Conservation (phyloP, 1,140 invertebrate species). For the Ceratoteleas bidentatus region DNA sequence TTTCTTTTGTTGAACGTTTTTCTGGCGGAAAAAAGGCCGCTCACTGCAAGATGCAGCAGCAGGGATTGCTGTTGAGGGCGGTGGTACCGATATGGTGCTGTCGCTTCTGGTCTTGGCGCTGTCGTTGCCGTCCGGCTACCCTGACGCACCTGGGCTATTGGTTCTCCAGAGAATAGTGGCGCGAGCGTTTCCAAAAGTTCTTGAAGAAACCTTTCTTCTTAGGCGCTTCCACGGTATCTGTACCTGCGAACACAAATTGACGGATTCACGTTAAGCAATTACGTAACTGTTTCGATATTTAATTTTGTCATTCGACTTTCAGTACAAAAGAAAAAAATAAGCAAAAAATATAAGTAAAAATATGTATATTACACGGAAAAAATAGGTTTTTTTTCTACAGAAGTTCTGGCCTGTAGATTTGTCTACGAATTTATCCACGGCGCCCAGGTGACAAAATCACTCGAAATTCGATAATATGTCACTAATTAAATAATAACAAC, state of each 20-base stretch:
- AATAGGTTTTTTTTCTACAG: no score
- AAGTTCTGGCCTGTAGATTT: no score
- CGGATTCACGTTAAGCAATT: no score
- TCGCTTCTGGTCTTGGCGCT: slow-evolving; percentile 71
- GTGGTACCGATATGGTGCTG: slow-evolving; percentile 66
- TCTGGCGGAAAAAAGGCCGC: slow-evolving; percentile 33
- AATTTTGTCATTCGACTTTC: no score
- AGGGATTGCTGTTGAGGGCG: slow-evolving; percentile 75
- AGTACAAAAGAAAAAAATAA: no score
- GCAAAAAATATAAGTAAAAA: no score
- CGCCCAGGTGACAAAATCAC: no score
- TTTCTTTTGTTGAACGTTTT: slow-evolving; percentile 1
- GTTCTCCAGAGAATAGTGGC: slow-evolving; percentile 91
- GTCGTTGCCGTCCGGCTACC: slow-evolving; percentile 78
- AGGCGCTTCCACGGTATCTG: slow-evolving; percentile 84
- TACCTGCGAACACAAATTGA: slow-evolving; percentile 83
- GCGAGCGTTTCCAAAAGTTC: slow-evolving; percentile 90
- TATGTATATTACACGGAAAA: no score
- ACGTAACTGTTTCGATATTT: no score
- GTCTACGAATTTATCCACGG: no score
- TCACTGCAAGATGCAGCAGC: slow-evolving; percentile 80
- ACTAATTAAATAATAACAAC: no score
- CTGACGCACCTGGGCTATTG: slow-evolving; percentile 83
- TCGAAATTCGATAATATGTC: no score
- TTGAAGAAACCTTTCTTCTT: slow-evolving; percentile 92